A percentile compares a stretch with the other conserved stretches of the same genome.
Evolutionary conservation across 1,140 invertebrate genomes (phyloP).

Genomic region (Lordiphosa mommai): DNA sequence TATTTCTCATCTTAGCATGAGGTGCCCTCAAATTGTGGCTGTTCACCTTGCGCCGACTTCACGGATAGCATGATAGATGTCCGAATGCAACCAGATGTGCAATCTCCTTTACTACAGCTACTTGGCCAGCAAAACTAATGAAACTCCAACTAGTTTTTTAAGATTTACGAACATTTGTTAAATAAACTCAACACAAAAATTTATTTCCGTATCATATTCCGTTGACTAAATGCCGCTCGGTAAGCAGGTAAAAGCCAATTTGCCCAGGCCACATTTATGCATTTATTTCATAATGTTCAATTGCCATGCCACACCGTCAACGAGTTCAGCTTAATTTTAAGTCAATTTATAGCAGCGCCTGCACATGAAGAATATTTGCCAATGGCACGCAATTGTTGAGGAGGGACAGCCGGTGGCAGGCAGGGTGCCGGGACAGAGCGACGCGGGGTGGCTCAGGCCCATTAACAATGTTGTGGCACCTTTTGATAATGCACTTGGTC

Average conservation of each 20-base stretch:
- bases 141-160: too few species aligned
- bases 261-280: not conserved
- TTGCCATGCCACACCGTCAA: conserved; percentile 34
- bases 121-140: conserved; percentile 13
- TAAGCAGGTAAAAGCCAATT: not conserved
- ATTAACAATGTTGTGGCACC: conserved; percentile 5
- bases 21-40: conserved; percentile 58
- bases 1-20: conserved; percentile 44
- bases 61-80: conserved; percentile 41
- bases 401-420: not conserved
- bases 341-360: conserved; percentile 46
- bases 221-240: too few species aligned
- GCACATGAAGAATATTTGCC: conserved; percentile 28
- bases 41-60: conserved; percentile 51
- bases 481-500: conserved; percentile 8
- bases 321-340: conserved; percentile 39
- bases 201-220: too few species aligned
- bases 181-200: too few species aligned
- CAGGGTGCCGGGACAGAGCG: not conserved
- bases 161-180: too few species aligned
- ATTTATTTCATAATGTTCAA: conserved; percentile 22
- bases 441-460: not conserved
- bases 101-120: conserved; percentile 37
- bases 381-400: conserved; percentile 30
- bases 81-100: conserved; percentile 31